Conservation (phyloP, 92 coral and sea anemone species). For the Epizoanthus scotinus region DNA sequence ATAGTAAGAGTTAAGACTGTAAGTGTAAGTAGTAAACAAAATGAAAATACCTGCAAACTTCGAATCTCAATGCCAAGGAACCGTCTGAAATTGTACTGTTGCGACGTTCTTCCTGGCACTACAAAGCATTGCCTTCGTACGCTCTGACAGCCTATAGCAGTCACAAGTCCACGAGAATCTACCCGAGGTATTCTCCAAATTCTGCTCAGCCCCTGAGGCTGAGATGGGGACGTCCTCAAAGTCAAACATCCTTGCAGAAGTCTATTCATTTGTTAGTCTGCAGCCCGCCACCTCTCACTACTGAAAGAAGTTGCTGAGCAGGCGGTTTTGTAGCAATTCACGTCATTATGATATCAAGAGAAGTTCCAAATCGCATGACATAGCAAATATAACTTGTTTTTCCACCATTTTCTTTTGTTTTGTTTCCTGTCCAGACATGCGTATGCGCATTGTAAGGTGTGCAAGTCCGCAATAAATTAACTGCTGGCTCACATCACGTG, state of each 20-base stretch:
- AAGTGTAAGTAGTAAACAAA: not conserved
- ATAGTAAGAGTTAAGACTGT: no score
- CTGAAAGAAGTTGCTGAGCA: not conserved
- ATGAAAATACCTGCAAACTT: slow-evolving; percentile 8
- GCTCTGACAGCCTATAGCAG: not conserved
- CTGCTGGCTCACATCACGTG: slow-evolving; percentile 46
- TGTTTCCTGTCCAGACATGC: not conserved
- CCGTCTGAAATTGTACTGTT: not conserved
- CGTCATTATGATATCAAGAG: not conserved
- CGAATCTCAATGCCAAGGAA: not conserved
- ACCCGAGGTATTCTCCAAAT: not conserved
- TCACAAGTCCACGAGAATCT: not conserved
- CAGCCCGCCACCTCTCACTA: not conserved
- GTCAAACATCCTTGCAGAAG: slow-evolving; percentile 37
- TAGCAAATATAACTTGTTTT: no score
- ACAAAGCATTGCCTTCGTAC: not conserved
- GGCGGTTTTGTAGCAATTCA: not conserved
- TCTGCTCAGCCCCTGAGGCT: not conserved
- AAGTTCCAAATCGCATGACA: not conserved
- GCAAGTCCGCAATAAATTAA: slow-evolving; percentile 5
- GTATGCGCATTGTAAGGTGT: not conserved
- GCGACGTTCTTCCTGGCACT: not conserved
- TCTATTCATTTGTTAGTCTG: slow-evolving; percentile 37
- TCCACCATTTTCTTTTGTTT: not conserved
- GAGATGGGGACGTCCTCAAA: not conserved